Percentiles rank a stretch among this genome's conserved stretches.
These are phyloP conservation scores for Zaprionus taronus DNA, from an alignment of 1,140 invertebrate species.

Conservation along the genomic window DNA sequence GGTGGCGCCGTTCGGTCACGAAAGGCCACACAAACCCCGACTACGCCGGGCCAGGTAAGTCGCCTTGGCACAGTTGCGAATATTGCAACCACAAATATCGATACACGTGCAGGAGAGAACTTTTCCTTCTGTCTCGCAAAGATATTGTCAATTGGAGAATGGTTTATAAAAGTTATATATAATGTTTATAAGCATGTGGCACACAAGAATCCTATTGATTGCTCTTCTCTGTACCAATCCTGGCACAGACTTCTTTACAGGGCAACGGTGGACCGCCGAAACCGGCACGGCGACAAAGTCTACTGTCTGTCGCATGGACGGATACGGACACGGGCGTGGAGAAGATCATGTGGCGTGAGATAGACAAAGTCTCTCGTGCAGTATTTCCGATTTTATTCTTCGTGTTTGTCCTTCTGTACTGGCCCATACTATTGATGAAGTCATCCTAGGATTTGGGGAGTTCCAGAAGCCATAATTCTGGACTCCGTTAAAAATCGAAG, in stretches of 20 bases:
- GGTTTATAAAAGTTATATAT: not conserved
- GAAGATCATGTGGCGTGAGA: slow-evolving; percentile 88
- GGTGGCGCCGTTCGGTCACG: slow-evolving; percentile 86
- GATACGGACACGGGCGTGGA: slow-evolving; percentile 88
- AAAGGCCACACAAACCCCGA: slow-evolving; percentile 85
- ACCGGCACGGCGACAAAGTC: slow-evolving; percentile 75
- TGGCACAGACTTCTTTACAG: slow-evolving; percentile 76
- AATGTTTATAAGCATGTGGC: not conserved
- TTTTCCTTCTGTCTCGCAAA: not conserved
- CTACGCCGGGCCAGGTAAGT: slow-evolving; percentile 83
- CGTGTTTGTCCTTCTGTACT: slow-evolving; percentile 90
- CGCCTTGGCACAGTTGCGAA: slow-evolving; percentile 53
- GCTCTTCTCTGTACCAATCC: not conserved
- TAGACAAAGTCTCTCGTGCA: slow-evolving; percentile 88
- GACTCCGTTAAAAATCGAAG: slow-evolving; percentile 81
- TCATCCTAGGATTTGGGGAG: slow-evolving; percentile 85
- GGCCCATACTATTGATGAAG: slow-evolving; percentile 89
- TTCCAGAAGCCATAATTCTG: slow-evolving; percentile 79
- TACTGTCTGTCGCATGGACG: slow-evolving; percentile 86
- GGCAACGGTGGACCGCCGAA: slow-evolving; percentile 83
- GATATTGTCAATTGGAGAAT: slow-evolving; percentile 3
- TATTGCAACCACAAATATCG: slow-evolving; percentile 6
- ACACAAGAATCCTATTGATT: not conserved
- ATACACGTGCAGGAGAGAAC: slow-evolving; percentile 5
- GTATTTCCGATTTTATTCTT: slow-evolving; percentile 91